Conservation (phyloP, 2,797 vertebrate genomes). For the Falco columbarius region DNA sequence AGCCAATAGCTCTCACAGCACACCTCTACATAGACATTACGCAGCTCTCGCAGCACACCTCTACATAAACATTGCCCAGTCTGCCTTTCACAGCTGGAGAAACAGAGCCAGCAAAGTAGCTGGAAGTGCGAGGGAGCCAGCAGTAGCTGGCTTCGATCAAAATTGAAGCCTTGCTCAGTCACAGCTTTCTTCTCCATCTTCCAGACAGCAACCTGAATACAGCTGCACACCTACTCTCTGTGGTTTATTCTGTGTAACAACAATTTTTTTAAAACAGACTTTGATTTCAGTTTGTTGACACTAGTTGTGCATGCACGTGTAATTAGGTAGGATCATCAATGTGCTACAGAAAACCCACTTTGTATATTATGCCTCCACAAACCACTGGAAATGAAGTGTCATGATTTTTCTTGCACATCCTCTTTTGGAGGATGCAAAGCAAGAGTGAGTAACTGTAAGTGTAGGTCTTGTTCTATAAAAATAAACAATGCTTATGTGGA, state of each 20-base stretch:
- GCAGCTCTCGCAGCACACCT: not conserved
- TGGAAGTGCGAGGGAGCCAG: not conserved
- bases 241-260: not conserved
- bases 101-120: not conserved
- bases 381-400: slow-evolving; percentile 2
- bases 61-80: not conserved
- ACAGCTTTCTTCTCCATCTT: not conserved
- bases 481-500: slow-evolving; percentile 39
- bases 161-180: not conserved
- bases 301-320: not conserved
- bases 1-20: not conserved
- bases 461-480: slow-evolving; percentile 48
- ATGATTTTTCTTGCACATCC: not conserved
- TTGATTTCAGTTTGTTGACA: not conserved
- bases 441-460: slow-evolving; percentile 14
- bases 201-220: not conserved
- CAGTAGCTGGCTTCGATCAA: not conserved
- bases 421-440: slow-evolving; percentile 19
- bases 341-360: not conserved
- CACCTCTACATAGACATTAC: not conserved
- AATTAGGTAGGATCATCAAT: not conserved
- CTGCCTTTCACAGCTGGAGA: slow-evolving; percentile 15
- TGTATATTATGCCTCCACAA: slow-evolving; percentile 9
- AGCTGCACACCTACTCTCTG: not conserved
- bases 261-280: not conserved